Conservation (phyloP, 2,113 vertebrate genomes). For the Oncorhynchus tshawytscha region DNA sequence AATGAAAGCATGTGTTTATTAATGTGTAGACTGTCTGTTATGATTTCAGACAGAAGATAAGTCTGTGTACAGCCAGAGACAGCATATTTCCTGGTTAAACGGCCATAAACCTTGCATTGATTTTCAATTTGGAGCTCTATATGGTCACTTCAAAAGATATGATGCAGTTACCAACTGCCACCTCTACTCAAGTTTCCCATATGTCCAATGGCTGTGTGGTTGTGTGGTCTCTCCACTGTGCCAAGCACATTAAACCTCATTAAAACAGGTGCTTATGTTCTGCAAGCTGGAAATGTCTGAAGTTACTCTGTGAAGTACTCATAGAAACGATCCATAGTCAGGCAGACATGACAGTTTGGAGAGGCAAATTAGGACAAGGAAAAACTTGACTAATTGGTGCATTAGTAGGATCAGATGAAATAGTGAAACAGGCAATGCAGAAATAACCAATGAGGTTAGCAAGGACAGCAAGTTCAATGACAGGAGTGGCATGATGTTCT, state of each 20-base stretch:
- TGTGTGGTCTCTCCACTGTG: not conserved
- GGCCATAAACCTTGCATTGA: slow-evolving; percentile 50
- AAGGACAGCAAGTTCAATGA: slow-evolving; percentile 53
- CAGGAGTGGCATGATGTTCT: slow-evolving; percentile 20
- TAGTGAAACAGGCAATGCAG: not conserved
- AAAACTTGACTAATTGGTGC: no score
- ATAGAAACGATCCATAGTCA: no score
- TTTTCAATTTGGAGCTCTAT: slow-evolving; percentile 53
- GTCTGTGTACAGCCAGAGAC: slow-evolving; percentile 16
- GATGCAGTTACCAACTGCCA: slow-evolving; percentile 36
- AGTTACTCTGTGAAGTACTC: no score
- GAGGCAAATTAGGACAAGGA: no score
- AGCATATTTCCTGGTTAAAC: slow-evolving; percentile 44
- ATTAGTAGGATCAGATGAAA: no score
- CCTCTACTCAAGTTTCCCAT: slow-evolving; percentile 34
- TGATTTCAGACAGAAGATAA: slow-evolving; percentile 11
- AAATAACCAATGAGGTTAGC: not conserved
- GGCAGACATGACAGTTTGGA: no score
- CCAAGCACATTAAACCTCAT: not conserved
- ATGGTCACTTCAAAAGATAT: slow-evolving; percentile 35
- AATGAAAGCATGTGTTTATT: slow-evolving; percentile 21
- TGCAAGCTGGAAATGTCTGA: no score
- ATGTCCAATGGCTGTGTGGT: slow-evolving; percentile 17
- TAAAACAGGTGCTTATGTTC: no score
- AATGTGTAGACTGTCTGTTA: slow-evolving; percentile 20